Percentiles rank a stretch among this genome's conserved stretches.
phyloP scores from a whole-genome alignment of 2,113 vertebrate genomes.

The Actenoides lindsayi region DNA sequence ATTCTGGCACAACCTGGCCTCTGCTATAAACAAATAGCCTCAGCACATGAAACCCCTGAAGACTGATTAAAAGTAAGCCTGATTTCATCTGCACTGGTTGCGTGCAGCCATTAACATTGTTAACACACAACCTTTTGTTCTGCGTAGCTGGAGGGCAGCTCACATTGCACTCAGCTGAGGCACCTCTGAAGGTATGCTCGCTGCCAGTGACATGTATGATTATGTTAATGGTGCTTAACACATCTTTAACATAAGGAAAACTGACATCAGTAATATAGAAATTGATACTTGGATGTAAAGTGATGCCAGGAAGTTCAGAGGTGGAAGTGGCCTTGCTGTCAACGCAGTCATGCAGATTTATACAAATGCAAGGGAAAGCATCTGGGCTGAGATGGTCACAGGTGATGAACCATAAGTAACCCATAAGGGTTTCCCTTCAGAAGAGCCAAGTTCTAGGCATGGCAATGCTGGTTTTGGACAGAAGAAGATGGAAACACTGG shows the following conservation, averaged over 20 bases:
- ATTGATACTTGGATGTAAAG: not conserved
- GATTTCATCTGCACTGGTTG: constrained; percentile 52
- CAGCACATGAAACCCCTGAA: constrained; percentile 9
- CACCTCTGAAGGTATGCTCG: constrained; percentile 12
- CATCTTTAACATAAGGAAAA: constrained; percentile 3
- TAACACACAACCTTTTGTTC: constrained; percentile 61
- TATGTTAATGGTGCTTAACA: not conserved
- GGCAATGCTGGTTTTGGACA: not conserved
- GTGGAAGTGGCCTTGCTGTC: not conserved
- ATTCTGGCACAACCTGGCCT: constrained; percentile 46
- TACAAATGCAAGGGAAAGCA: rapidly evolving
- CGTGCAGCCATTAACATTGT: constrained; percentile 40
- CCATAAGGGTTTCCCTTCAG: not conserved
- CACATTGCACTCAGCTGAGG: not conserved
- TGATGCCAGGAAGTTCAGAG: not conserved
- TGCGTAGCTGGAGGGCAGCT: constrained; percentile 56
- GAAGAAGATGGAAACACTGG: not conserved
- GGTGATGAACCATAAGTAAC: not conserved
- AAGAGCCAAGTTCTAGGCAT: not conserved
- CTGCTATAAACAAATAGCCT: constrained; percentile 44
- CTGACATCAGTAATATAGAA: not conserved
- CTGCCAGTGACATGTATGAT: constrained; percentile 22
- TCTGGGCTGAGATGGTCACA: not conserved
- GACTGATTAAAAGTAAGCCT: constrained; percentile 56
- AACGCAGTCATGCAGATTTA: not conserved